Evolutionary conservation across 1,140 invertebrate species (phyloP), one percentile per base, ranked within the genome.

Genomic region (Drosophila trapezifrons): DNA sequence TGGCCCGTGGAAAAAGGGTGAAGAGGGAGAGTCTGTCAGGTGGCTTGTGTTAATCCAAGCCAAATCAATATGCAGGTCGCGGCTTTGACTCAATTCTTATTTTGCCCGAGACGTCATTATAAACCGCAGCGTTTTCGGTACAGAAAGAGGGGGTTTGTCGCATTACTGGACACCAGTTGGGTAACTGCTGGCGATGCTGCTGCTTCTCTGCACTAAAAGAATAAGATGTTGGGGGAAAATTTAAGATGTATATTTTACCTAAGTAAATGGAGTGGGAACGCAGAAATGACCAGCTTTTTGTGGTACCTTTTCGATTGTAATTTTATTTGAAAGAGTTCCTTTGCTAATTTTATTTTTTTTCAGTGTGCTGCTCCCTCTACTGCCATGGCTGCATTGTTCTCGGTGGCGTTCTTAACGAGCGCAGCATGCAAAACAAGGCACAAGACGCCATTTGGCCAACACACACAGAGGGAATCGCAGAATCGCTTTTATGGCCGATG

Each of bases 161-260:
- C 82, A 86, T 86, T 87, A 86, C 76, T 87, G 82, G 83, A 72
- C 83, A 87, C 71, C 83, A 82, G 71, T 79, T 83, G 79, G 78
- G n/a, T 76, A 78, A 62, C 58, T 76, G 70, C 78, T 71, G 47
- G 22, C 38, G 58, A 55, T 59, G 56, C 38, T 40, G 56, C 13
- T 56, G 46, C n/a, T n/a, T 3, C 4, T 0, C 3, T 52, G 8
- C 65, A 66, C 65, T 37, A 6, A 7, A 20, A 2, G 8, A 43
- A 5, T 22, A 5, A 4, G 25, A 5, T n/a, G n/a, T 27, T 4
- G 25, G 3, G 25, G 6, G 3, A 1, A 27, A 27, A 27, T 27
- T 0, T 5, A 27, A 27, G 25, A 32, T 8, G 10, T 3, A 10
- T 29, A 7, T 29, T 8, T 7, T 8, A 8, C 7, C 1, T 0